A percentile compares a stretch with the other conserved stretches of the same genome.
phyloP scores from a whole-genome alignment of 2,113 vertebrate genomes.

The Lynx canadensis region DNA sequence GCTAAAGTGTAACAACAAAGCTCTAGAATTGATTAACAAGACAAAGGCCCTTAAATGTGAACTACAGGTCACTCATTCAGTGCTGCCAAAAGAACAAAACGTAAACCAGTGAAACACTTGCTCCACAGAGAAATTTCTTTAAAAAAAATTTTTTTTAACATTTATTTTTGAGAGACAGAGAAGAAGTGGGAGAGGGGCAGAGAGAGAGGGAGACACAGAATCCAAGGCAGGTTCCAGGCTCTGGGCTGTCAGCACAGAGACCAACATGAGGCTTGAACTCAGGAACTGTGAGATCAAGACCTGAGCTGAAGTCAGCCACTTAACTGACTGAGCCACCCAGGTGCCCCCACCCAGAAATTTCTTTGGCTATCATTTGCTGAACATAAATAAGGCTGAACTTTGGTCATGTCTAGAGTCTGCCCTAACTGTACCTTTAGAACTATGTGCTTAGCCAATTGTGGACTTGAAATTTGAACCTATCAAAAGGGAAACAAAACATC shows the following conservation, averaged over 20 bases:
- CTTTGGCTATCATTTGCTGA: slow-evolving; percentile 41
- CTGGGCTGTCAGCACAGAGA: no score
- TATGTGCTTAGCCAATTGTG: slow-evolving; percentile 27
- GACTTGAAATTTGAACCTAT: slow-evolving; percentile 48
- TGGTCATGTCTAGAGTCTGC: slow-evolving; percentile 48
- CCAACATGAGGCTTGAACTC: no score
- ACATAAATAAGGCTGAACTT: slow-evolving; percentile 56
- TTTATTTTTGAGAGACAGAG: no score
- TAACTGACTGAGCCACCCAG: no score
- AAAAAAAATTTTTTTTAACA: no score
- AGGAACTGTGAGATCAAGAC: no score
- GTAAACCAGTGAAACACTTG: background rate
- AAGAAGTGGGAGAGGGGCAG: no score
- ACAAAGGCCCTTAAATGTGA: background rate
- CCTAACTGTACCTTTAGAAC: slow-evolving; percentile 38
- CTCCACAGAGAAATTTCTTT: no score
- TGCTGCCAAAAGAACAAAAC: slow-evolving; percentile 30
- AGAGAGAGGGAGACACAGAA: no score
- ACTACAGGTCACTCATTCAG: slow-evolving; percentile 3
- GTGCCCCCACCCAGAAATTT: background rate
- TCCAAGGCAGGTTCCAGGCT: no score
- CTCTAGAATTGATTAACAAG: background rate
- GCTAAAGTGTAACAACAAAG: background rate
- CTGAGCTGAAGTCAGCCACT: no score
- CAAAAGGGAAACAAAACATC: slow-evolving; percentile 39